A percentile compares a stretch with the other conserved stretches of the same genome.
These are phyloP conservation scores for Uropetala carovei DNA, from an alignment of 2,888 invertebrate genomes.

Conservation along the genomic window DNA sequence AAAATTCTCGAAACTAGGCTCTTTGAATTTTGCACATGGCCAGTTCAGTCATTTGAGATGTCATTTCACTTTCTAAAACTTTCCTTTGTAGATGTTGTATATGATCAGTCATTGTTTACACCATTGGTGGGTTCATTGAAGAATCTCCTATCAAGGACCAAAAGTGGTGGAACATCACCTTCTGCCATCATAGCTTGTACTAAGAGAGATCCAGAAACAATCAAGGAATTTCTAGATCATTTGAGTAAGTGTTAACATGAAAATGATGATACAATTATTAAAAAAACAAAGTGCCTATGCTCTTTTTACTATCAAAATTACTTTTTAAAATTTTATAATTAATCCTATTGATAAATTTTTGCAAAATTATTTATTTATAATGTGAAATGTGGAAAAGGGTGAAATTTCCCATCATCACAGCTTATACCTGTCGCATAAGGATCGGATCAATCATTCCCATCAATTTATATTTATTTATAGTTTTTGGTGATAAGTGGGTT, in stretches of 20 bases:
- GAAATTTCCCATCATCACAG: no score
- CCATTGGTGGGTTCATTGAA: slow-evolving; percentile 30
- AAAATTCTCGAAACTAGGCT: no score
- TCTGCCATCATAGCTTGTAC: slow-evolving; percentile 28
- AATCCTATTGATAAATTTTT: not conserved
- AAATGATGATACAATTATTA: not conserved
- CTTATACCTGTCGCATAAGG: no score
- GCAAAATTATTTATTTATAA: not conserved
- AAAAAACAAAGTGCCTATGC: not conserved
- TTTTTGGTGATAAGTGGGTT: no score
- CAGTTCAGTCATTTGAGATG: no score
- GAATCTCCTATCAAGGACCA: not conserved
- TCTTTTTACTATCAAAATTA: not conserved
- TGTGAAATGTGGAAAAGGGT: no score
- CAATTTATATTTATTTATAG: not conserved
- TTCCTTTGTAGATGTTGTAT: slow-evolving; percentile 37
- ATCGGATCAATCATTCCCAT: no score
- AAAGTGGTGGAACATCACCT: not conserved
- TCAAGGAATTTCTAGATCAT: slow-evolving; percentile 28
- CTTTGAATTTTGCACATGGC: no score
- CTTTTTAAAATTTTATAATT: not conserved
- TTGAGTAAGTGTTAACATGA: not conserved
- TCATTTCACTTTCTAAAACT: not conserved
- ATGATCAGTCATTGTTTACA: slow-evolving; percentile 41
- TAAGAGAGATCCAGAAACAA: slow-evolving; percentile 16